Percentiles rank a stretch among this genome's conserved stretches.
phyloP scores from a whole-genome alignment of 1,140 invertebrate genomes.

The Hestina assimilis region DNA sequence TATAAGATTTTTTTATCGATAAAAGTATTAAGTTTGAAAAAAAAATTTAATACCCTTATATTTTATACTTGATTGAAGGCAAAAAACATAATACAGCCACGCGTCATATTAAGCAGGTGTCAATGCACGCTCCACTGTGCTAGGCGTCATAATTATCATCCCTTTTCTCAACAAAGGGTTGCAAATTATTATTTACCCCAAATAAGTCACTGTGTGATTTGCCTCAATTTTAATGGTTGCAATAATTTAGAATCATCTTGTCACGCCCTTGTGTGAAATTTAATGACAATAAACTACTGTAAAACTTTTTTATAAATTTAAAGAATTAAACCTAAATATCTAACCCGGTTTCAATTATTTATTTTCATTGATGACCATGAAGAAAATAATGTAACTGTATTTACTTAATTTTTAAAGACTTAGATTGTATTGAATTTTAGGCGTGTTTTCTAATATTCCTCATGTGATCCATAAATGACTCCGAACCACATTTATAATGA shows the following conservation, averaged over 20 bases:
- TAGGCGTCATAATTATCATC: conserved; percentile 52
- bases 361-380: too few relatives aligned
- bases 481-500: too few relatives aligned
- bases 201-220: conserved; percentile 54
- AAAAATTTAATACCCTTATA: background rate
- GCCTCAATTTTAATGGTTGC: conserved; percentile 56
- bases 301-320: background rate
- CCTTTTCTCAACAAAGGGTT: conserved; percentile 57
- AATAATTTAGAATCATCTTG: conserved; percentile 72
- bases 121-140: conserved; percentile 33
- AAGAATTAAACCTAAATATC: background rate
- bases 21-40: too few relatives aligned
- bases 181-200: conserved; percentile 73
- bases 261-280: conserved; percentile 27
- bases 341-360: too few relatives aligned
- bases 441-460: too few relatives aligned
- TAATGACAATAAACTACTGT: too few relatives aligned
- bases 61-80: background rate
- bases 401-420: too few relatives aligned
- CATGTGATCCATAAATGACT: too few relatives aligned
- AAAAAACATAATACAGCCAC: conserved; percentile 18
- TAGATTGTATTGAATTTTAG: too few relatives aligned
- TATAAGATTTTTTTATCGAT: too few relatives aligned
- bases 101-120: conserved; percentile 52
- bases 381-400: too few relatives aligned